phyloP scores from a whole-genome alignment of 2,888 invertebrate species.

The Sabatieria punctata region DNA sequence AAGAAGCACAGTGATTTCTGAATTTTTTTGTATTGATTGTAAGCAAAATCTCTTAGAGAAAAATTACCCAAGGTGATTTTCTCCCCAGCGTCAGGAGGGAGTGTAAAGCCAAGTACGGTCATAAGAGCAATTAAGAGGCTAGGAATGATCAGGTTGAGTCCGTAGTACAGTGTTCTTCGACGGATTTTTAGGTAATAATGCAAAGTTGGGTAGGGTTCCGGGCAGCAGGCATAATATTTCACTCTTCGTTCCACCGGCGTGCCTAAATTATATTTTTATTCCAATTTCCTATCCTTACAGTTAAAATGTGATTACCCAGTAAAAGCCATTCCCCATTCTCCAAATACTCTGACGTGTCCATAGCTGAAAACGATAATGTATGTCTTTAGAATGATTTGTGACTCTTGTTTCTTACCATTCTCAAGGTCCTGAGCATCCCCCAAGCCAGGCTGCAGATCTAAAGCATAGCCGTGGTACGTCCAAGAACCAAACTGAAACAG shows the following conservation, averaged over 20 bases:
- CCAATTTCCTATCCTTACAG: too few relatives aligned
- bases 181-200: conserved; percentile 32
- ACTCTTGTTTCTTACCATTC: too few relatives aligned
- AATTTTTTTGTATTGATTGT: conserved; percentile 6
- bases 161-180: conserved; percentile 33
- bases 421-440: too few relatives aligned
- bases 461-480: conserved; percentile 76
- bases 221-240: conserved; percentile 57
- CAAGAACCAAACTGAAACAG: conserved; percentile 98
- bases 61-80: conserved; percentile 33
- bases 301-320: too few relatives aligned
- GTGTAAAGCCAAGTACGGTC: conserved; percentile 31
- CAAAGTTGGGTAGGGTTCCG: conserved; percentile 60
- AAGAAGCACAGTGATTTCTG: conserved; percentile 39
- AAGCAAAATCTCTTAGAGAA: neutral
- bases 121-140: conserved; percentile 34
- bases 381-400: too few relatives aligned
- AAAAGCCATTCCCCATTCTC: too few relatives aligned
- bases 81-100: conserved; percentile 35
- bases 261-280: conserved; percentile 26
- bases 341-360: too few relatives aligned
- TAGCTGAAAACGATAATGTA: too few relatives aligned
- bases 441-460: too few relatives aligned
- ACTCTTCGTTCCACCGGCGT: conserved; percentile 32
- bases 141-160: conserved; percentile 34